These are phyloP conservation scores for Prochilodus magdalenae DNA, from an alignment of 2,113 vertebrate genomes.

Conservation along the genomic window DNA sequence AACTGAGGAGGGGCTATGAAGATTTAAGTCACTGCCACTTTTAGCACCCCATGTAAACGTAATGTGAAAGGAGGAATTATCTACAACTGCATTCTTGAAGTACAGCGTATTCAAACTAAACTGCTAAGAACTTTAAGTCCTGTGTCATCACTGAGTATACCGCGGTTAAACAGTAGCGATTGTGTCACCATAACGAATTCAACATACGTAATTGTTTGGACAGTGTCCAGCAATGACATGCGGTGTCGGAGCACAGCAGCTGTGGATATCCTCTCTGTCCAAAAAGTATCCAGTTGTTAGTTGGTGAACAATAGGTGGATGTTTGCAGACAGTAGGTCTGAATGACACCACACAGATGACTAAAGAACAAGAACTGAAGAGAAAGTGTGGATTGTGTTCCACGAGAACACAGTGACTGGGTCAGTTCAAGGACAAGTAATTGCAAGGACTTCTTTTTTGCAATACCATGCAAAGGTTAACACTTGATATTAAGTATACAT, in stretches of 20 bases:
- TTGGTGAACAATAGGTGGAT: slow-evolving; percentile 14
- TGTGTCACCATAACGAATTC: background rate
- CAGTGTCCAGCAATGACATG: slow-evolving; percentile 3
- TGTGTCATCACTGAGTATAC: background rate
- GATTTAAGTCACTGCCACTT: slow-evolving; percentile 25
- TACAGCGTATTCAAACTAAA: background rate
- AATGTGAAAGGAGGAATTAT: background rate
- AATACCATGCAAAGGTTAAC: no score
- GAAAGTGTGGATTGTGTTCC: background rate
- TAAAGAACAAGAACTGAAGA: background rate
- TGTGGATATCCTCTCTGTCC: slow-evolving; percentile 5
- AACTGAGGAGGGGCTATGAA: background rate
- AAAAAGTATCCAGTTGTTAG: slow-evolving; percentile 8
- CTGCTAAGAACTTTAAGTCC: background rate
- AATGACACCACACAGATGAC: slow-evolving; percentile 4
- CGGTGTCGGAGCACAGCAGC: background rate
- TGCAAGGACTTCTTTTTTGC: no score
- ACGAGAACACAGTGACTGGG: background rate
- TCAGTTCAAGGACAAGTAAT: background rate
- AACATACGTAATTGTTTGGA: slow-evolving; percentile 31
- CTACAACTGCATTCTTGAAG: background rate
- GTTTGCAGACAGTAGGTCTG: background rate
- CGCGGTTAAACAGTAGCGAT: background rate
- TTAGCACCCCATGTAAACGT: slow-evolving; percentile 23
- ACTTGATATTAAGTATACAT: no score